A percentile compares a stretch with the other conserved stretches of the same genome.
Conservation (phyloP, 2,888 invertebrate species). For the Ichneumoninae sp. region DNA sequence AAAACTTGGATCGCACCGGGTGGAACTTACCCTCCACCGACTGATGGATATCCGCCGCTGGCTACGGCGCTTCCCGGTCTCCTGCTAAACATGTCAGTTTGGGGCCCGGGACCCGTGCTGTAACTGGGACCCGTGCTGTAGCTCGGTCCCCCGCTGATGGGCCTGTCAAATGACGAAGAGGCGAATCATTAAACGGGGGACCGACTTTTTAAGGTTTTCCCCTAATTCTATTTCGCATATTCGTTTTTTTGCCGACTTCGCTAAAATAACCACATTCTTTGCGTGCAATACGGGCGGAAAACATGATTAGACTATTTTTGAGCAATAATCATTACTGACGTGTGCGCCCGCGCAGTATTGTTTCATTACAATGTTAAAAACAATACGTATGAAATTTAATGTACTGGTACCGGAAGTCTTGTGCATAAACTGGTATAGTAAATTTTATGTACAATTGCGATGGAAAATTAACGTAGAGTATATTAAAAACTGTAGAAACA, state of each 20-base stretch:
- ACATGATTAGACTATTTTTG: too few species aligned
- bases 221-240: not conserved
- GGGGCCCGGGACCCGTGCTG: conserved; percentile 82
- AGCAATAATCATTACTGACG: too few species aligned
- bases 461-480: too few species aligned
- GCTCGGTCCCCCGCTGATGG: conserved; percentile 81
- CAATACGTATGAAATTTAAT: too few species aligned
- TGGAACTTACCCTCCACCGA: conserved; percentile 80
- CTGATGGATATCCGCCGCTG: conserved; percentile 82
- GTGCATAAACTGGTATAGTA: too few species aligned
- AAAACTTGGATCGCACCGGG: not conserved
- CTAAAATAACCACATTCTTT: too few species aligned
- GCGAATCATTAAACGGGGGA: conserved; percentile 72
- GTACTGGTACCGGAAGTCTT: too few species aligned
- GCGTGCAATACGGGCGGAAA: too few species aligned
- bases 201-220: conserved; percentile 66
- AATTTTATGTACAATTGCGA: too few species aligned
- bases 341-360: too few species aligned
- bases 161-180: conserved; percentile 76
- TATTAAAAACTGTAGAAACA: too few species aligned
- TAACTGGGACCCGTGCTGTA: conserved; percentile 80
- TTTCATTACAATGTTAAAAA: too few species aligned
- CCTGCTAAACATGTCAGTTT: conserved; percentile 83
- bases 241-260: not conserved
- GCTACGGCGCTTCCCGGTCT: conserved; percentile 82